These are phyloP conservation scores for Ooceraea biroi DNA, from an alignment of 1,140 invertebrate genomes.

Conservation along the genomic window DNA sequence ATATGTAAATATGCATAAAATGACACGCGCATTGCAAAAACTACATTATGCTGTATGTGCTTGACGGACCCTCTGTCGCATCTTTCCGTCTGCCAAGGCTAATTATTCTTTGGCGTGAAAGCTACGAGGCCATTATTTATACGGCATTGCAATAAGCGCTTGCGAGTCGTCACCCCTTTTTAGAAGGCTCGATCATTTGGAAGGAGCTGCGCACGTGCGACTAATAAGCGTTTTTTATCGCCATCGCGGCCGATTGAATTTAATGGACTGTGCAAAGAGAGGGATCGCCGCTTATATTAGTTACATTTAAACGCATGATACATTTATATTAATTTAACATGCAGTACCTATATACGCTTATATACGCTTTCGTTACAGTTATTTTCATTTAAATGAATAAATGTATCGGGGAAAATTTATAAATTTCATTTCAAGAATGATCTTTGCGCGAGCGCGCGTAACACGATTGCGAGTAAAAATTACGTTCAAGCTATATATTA, in stretches of 20 bases:
- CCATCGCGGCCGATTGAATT: conserved; percentile 61
- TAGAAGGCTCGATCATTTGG: conserved; percentile 32
- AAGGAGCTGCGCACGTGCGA: conserved; percentile 69
- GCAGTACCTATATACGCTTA: background rate
- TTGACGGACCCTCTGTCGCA: background rate
- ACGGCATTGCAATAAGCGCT: conserved; percentile 60
- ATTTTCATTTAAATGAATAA: conserved; percentile 58
- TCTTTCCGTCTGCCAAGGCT: conserved; percentile 46
- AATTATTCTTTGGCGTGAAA: conserved; percentile 64
- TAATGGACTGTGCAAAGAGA: conserved; percentile 39
- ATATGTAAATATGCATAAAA: conserved; percentile 29
- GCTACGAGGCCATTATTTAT: conserved; percentile 69
- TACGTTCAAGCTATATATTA: conserved; percentile 29
- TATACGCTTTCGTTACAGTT: conserved; percentile 26
- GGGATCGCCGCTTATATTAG: conserved; percentile 47
- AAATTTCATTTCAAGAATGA: conserved; percentile 58
- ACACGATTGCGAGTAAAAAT: conserved; percentile 44
- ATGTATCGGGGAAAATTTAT: conserved; percentile 60
- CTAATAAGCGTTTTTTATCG: conserved; percentile 73
- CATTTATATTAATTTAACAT: conserved; percentile 56
- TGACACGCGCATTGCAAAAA: conserved; percentile 25
- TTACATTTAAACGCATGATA: conserved; percentile 59
- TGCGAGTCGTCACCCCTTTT: conserved; percentile 56
- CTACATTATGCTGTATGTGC: conserved; percentile 44
- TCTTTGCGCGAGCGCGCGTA: background rate